A percentile compares a stretch with the other conserved stretches of the same genome.
Conservation (phyloP, 2,113 vertebrate species). For the Thalassarche chlororhynchos region DNA sequence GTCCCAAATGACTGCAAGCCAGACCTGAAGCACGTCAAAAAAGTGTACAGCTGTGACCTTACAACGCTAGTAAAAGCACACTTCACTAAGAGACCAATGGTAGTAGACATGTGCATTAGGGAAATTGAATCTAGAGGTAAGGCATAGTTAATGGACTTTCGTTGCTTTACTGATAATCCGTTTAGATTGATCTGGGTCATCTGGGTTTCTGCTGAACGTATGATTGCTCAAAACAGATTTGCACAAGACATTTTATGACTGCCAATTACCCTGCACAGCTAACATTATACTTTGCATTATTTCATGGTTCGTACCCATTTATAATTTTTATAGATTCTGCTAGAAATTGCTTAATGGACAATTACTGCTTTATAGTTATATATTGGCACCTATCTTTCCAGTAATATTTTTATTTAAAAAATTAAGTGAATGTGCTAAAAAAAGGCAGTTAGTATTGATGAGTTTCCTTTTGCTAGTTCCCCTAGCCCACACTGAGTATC, state of each 20-base stretch:
- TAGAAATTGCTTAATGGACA: slow-evolving; percentile 10
- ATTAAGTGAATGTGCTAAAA: background rate
- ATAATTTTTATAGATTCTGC: slow-evolving; percentile 24
- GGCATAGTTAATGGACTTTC: slow-evolving; percentile 1
- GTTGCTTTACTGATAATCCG: background rate
- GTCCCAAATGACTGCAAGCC: slow-evolving; percentile 97
- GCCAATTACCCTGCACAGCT: background rate
- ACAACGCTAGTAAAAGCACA: slow-evolving; percentile 97
- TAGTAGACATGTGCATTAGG: slow-evolving; percentile 99
- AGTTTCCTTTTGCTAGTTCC: background rate
- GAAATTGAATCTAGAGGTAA: slow-evolving; percentile 97
- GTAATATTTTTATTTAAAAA: background rate
- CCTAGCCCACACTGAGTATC: background rate
- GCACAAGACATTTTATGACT: background rate
- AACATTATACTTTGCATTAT: background rate
- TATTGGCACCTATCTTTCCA: background rate
- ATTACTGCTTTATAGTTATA: background rate
- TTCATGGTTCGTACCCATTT: background rate
- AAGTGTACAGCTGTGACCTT: slow-evolving; percentile 95
- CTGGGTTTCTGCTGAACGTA: background rate
- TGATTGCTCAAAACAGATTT: background rate
- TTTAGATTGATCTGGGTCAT: slow-evolving; percentile 13
- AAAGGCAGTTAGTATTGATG: background rate
- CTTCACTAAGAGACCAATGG: slow-evolving; percentile 95
- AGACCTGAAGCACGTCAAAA: slow-evolving; percentile 88